Base-by-base conservation (phyloP, 2,888 invertebrate species). In the Ephialtes manifestator region DNA sequence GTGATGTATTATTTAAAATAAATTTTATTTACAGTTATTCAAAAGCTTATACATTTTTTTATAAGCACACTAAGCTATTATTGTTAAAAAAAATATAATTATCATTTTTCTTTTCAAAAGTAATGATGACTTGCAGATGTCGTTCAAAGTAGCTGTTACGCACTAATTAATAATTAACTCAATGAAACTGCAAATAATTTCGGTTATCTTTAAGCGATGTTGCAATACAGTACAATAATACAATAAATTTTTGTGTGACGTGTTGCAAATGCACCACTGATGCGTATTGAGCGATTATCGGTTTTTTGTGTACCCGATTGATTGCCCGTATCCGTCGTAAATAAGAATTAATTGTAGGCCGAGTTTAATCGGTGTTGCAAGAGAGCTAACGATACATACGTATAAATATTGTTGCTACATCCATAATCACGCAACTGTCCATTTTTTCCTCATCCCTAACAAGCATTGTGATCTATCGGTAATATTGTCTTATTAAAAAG, bases 271-370 rank as follows among this genome's bases (percentile, higher is more conserved):
- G 58, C 65, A 15, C 39, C 28, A 43, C 39, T n/a, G 18, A 31
- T 43, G 18, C 28, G 10, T 18, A 43, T 43, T 31, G 58, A 58
- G 35, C 31, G 68, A 70, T 43, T 72, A 71, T 51, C 18, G 31
- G 46, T 46, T 74, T 76, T 43, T 51, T 58, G 11, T 28, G 39
- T 35, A 39, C n/a, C 43, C 74, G 10, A 74, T 70, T 74, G 84
- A 84, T 84, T 81, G 46, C 46, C 74, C 28, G 20, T 46, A 77
- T 15, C n/a, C 65, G 68, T 65, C 74, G 74, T 79, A 80, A 77
- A 81, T 76, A 70, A 71, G 63, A 78, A 84, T 78, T 78, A 81
- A 84, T 84, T 78, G 68, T 78, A 78, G 68, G 75, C 63, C 77
- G 55, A 58, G 74, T 74, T 78, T 78, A 81, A 84, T 84, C 81